Conservation (phyloP, 1,140 invertebrate species). For the Ruditapes philippinarum region DNA sequence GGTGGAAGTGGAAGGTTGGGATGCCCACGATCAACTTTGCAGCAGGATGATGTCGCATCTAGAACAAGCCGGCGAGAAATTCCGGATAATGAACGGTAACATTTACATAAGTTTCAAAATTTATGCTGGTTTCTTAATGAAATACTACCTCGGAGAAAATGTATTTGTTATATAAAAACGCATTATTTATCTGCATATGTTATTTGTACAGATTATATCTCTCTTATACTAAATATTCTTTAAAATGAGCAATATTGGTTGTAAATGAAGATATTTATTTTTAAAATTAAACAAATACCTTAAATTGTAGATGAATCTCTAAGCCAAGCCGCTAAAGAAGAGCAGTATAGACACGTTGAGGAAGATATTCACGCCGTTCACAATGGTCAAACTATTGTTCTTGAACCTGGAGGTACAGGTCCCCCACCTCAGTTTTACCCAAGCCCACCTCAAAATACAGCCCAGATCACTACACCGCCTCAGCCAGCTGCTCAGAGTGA, state of each 20-base stretch:
- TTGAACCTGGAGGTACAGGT: constrained; percentile 39
- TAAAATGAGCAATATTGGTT: too few relatives aligned
- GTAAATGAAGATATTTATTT: too few relatives aligned
- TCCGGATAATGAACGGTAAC: constrained; percentile 58
- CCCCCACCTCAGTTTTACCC: neutral
- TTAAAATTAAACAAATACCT: too few relatives aligned
- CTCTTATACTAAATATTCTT: too few relatives aligned
- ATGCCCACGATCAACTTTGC: constrained; percentile 93
- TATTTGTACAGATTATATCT: too few relatives aligned
- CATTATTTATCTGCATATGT: too few relatives aligned
- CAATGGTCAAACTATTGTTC: neutral
- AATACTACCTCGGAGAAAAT: too few relatives aligned
- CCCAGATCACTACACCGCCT: neutral
- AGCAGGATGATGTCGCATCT: constrained; percentile 94
- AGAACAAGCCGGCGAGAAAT: constrained; percentile 90
- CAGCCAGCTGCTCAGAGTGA: neutral
- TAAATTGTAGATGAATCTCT: constrained; percentile 47
- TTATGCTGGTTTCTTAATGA: too few relatives aligned
- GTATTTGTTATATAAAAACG: too few relatives aligned
- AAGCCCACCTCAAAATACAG: neutral
- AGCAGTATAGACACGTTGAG: constrained; percentile 60
- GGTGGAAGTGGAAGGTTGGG: constrained; percentile 94
- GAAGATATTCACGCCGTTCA: constrained; percentile 22
- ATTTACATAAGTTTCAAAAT: too few relatives aligned
- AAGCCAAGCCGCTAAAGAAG: constrained; percentile 55